A percentile compares a stretch with the other conserved stretches of the same genome.
phyloP scores from a whole-genome alignment of 2,797 vertebrate genomes.

The Anas georgica region DNA sequence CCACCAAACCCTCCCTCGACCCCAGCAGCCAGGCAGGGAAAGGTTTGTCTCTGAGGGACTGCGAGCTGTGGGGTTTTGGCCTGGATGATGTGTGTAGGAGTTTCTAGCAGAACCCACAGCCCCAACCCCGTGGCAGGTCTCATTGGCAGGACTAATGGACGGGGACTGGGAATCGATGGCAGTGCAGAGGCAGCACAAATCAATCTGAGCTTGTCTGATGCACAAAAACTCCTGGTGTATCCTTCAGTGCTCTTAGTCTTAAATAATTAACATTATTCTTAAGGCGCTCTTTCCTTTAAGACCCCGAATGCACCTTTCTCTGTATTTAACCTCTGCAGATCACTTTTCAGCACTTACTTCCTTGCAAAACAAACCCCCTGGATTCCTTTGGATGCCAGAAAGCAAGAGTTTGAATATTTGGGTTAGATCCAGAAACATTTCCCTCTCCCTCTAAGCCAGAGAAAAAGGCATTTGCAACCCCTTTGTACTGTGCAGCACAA shows the following conservation, averaged over 20 bases:
- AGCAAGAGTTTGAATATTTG: background rate
- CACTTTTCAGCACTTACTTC: background rate
- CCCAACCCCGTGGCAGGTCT: background rate
- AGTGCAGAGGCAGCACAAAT: background rate
- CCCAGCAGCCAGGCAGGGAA: background rate
- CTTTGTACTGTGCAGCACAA: accelerated
- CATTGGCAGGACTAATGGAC: background rate
- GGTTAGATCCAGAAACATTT: background rate
- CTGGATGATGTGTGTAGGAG: accelerated
- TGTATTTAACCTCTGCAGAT: background rate
- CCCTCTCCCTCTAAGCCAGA: background rate
- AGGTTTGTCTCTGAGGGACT: background rate
- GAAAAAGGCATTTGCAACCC: background rate
- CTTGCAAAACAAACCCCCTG: background rate
- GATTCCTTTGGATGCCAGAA: background rate
- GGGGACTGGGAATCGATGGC: background rate
- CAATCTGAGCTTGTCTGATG: background rate
- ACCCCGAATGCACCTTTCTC: accelerated
- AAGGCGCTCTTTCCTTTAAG: background rate
- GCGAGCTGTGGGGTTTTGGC: background rate
- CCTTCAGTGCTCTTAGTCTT: background rate
- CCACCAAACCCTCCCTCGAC: background rate
- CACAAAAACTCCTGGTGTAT: background rate
- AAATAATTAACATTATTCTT: background rate
- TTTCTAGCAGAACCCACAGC: background rate